Evolutionary conservation across 2,113 vertebrate genomes (phyloP), one percentile per base, ranked within the genome.

Genomic region (Micronycteris hirsuta): DNA sequence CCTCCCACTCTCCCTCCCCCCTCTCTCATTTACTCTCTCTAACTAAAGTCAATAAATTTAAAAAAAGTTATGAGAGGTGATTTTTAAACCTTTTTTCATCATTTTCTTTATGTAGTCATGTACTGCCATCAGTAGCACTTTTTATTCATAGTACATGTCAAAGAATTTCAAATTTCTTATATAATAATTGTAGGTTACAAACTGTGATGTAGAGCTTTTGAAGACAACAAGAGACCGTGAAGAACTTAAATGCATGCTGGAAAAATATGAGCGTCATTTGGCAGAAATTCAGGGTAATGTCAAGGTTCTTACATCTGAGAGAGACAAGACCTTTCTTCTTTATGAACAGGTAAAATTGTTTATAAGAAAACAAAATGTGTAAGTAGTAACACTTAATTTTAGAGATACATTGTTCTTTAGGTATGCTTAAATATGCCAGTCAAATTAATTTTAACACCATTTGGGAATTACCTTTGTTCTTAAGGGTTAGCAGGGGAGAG

Each of bases 251-350:
- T 97, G 97, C 94, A 98, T 97, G 65, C 89, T 99, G 95, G 98
- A 98, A 96, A 99, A 98, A 94, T 98, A 98, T 58, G 97, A 99
- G 90, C 94, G 95, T 56, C 97, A 97, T 93, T 68, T 99, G 94
- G 98, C 98, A 95, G 98, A 99, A 98, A 98, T 99, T 96, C 99
- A 99, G 98, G 98, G 97, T 89, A 99, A 99, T 52, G 73, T 99
- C 70, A 98, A 98, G 95, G 98, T 99, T 97, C 98, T 99, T 93
- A 98, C 97, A 89, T 98, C 98, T 67, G 99, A 99, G 82, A 98
- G 99, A 94, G 98, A 99, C 83, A 99, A 99, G 97, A 98, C 96
- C 86, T 95, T 97, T 93, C 86, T 54, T 93, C 97, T 98, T 94
- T 99, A 99, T 97, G 98, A 99, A 83, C 96, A 93, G 98, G 98